Evolutionary conservation across 2,113 vertebrate genomes (phyloP).

Genomic region (Dinomys branickii): DNA sequence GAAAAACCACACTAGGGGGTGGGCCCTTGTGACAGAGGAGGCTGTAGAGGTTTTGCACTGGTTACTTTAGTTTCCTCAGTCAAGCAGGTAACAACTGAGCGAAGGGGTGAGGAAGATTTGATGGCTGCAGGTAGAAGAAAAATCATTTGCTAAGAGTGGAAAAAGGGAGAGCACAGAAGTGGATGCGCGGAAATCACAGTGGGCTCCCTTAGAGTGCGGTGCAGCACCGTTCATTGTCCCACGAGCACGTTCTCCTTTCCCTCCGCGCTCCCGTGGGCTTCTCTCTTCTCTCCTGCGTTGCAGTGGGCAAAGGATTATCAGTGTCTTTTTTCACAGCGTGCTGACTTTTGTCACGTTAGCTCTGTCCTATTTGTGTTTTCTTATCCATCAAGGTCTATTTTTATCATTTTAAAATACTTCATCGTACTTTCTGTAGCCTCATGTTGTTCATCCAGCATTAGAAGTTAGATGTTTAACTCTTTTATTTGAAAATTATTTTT

Average conservation of each 20-base stretch:
- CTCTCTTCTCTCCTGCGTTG: not conserved
- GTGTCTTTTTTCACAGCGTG: not conserved
- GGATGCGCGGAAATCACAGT: not conserved
- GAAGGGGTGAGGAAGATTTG: not conserved
- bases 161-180: not conserved
- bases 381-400: not conserved
- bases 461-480: not conserved
- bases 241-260: not conserved
- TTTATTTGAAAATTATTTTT: conserved; percentile 10
- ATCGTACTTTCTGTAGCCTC: not conserved
- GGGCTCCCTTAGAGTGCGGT: not conserved
- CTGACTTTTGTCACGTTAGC: not conserved
- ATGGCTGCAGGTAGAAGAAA: not conserved
- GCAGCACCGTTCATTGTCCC: not conserved
- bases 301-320: not conserved
- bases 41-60: not conserved
- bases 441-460: not conserved
- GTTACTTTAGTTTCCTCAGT: not conserved
- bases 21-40: not conserved
- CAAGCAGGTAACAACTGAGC: not conserved
- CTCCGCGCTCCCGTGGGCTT: not conserved
- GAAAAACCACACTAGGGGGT: not conserved
- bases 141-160: not conserved
- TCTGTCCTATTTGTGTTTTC: not conserved
- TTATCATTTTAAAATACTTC: not conserved